Conservation (phyloP, 2,888 invertebrate species). For the Eledona agricola region DNA sequence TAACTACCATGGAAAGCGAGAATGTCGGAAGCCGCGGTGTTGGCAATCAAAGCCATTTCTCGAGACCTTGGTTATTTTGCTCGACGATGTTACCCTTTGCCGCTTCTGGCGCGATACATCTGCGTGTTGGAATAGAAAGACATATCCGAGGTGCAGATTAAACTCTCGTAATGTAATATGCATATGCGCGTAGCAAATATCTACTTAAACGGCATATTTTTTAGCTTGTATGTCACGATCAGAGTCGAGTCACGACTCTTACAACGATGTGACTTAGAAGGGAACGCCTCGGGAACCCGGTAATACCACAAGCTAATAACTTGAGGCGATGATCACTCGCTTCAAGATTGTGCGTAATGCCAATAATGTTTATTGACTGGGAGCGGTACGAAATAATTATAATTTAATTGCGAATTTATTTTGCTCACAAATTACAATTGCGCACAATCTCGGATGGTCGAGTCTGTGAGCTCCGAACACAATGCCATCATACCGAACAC, state of each 20-base stretch:
- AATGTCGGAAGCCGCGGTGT: conserved; percentile 58
- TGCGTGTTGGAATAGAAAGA: conserved; percentile 39
- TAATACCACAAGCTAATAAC: conserved; percentile 56
- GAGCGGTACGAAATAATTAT: conserved; percentile 41
- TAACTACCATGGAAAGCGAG: conserved; percentile 53
- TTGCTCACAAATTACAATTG: conserved; percentile 27
- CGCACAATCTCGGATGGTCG: conserved; percentile 12
- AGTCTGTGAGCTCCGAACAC: conserved; percentile 12
- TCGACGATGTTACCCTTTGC: conserved; percentile 40
- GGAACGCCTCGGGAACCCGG: conserved; percentile 55
- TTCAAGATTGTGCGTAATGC: conserved; percentile 46
- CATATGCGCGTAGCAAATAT: conserved; percentile 57
- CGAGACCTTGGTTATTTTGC: conserved; percentile 45
- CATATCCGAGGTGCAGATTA: conserved; percentile 39
- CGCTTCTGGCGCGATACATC: conserved; percentile 19
- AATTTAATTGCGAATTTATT: conserved; percentile 37
- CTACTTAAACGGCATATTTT: conserved; percentile 56
- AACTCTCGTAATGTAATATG: conserved; percentile 49
- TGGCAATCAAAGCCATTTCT: conserved; percentile 53
- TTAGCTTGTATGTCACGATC: conserved; percentile 59
- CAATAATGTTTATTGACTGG: conserved; percentile 42
- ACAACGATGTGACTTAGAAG: conserved; percentile 54
- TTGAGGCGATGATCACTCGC: conserved; percentile 52
- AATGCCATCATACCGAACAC: conserved; percentile 12
- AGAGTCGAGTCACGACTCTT: conserved; percentile 58